Conservation (phyloP, 2,113 vertebrate species). For the Poeciliopsis occidentalis region DNA sequence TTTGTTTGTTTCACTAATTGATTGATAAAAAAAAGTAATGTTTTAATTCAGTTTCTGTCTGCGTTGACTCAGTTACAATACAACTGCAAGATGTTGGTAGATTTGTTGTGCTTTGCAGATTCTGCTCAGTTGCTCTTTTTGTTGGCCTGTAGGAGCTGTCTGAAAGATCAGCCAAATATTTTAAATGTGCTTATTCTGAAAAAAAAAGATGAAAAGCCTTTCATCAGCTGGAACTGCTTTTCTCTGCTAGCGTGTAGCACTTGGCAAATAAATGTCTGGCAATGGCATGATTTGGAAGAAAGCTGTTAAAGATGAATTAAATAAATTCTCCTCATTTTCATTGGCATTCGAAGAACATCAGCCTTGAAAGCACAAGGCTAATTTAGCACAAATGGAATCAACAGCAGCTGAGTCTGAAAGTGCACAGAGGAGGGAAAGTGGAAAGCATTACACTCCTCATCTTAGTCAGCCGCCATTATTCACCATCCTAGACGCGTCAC, state of each 20-base stretch:
- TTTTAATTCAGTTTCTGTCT: background rate
- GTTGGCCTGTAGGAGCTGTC: too few species aligned
- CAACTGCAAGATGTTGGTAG: background rate
- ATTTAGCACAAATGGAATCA: slow-evolving; percentile 34
- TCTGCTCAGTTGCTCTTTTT: background rate
- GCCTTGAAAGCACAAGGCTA: slow-evolving; percentile 31
- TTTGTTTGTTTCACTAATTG: background rate
- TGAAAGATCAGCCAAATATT: too few species aligned
- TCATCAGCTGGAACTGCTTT: slow-evolving; percentile 1
- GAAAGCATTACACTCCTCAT: slow-evolving; percentile 23
- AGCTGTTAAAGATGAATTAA: slow-evolving; percentile 10
- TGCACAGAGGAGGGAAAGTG: slow-evolving; percentile 5
- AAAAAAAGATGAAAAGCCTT: slow-evolving; percentile 2
- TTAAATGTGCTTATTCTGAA: too few species aligned
- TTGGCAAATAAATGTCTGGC: background rate
- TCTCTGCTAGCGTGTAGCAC: background rate
- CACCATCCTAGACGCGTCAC: slow-evolving; percentile 13
- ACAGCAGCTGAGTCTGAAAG: slow-evolving; percentile 17
- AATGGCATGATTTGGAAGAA: background rate
- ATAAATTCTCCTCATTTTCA: slow-evolving; percentile 5
- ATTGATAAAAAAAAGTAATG: background rate
- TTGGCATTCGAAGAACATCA: slow-evolving; percentile 18
- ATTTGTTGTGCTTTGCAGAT: background rate
- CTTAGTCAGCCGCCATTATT: slow-evolving; percentile 23
- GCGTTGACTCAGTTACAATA: slow-evolving; percentile 2